phyloP scores from a whole-genome alignment of 2,888 invertebrate genomes.

The Nomada hirtipes region DNA sequence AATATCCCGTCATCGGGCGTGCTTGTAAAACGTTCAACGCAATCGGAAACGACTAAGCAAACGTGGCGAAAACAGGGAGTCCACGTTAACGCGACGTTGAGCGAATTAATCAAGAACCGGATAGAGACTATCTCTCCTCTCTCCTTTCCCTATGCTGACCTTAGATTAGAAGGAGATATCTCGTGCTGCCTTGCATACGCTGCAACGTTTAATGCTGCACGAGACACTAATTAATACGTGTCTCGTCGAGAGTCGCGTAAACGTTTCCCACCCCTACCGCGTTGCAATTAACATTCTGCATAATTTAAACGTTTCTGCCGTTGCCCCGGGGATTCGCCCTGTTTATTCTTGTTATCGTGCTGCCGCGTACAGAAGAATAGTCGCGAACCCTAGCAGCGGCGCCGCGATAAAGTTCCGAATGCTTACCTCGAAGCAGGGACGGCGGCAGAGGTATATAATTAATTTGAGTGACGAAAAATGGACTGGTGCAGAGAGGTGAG shows the following conservation, averaged over 20 bases:
- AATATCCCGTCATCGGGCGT: not conserved
- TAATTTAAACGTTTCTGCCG: not conserved
- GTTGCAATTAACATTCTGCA: slow-evolving; percentile 26
- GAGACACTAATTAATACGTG: slow-evolving; percentile 34
- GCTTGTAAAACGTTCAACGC: too few relatives aligned
- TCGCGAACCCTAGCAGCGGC: too few relatives aligned
- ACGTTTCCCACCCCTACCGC: slow-evolving; percentile 4
- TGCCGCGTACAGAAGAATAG: not conserved
- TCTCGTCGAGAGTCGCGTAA: slow-evolving; percentile 13
- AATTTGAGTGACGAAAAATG: not conserved
- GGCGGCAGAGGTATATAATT: not conserved
- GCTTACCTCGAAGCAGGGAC: slow-evolving; percentile 19
- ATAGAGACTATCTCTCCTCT: not conserved
- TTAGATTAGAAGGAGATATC: slow-evolving; percentile 6
- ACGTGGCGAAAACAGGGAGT: not conserved
- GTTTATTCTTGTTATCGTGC: not conserved
- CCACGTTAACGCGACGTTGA: not conserved
- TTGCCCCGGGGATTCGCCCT: not conserved
- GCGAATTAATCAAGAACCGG: slow-evolving; percentile 12
- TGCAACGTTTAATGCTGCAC: slow-evolving; percentile 28
- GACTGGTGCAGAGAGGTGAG: slow-evolving; percentile 8
- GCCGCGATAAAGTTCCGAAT: not conserved
- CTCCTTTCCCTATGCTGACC: not conserved
- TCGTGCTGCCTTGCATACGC: slow-evolving; percentile 2
- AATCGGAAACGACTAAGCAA: not conserved